phyloP scores from a whole-genome alignment of 92 coral and sea anemone genomes.

The Actinostola sp. region DNA sequence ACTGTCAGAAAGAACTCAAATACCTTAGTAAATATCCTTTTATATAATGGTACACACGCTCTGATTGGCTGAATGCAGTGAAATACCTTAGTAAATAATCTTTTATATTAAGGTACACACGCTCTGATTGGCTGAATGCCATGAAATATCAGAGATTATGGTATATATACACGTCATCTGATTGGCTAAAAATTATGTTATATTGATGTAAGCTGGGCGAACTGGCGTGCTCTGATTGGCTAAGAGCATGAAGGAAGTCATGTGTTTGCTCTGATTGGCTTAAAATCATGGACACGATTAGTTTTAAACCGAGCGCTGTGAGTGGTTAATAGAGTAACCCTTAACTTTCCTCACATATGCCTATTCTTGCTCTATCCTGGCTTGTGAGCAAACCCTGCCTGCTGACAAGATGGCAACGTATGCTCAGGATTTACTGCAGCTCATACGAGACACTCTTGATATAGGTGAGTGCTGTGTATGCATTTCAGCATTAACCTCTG shows the following conservation, averaged over 20 bases:
- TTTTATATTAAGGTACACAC: too few relatives aligned
- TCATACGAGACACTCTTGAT: conserved; percentile 88
- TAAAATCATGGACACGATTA: too few relatives aligned
- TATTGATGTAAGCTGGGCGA: too few relatives aligned
- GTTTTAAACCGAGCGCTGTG: too few relatives aligned
- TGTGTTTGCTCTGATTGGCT: too few relatives aligned
- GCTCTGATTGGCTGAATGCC: too few relatives aligned
- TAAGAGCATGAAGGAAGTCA: too few relatives aligned
- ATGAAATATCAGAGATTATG: too few relatives aligned
- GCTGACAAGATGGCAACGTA: conserved; percentile 70
- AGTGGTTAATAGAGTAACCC: neutral
- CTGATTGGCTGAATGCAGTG: neutral
- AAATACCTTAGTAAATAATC: neutral
- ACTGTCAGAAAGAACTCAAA: conserved; percentile 81
- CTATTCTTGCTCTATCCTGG: conserved; percentile 81
- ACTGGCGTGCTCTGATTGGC: too few relatives aligned
- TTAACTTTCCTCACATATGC: conserved; percentile 61
- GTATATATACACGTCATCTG: too few relatives aligned
- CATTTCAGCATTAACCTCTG: too few relatives aligned
- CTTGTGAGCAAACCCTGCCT: conserved; percentile 77
- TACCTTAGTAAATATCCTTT: conserved; percentile 89
- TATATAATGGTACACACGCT: neutral
- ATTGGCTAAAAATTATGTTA: too few relatives aligned
- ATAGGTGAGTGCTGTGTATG: conserved; percentile 48
- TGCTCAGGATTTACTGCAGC: conserved; percentile 83